Percentiles rank a stretch among this genome's conserved stretches.
Conservation (phyloP, 2,888 invertebrate species). For the Eudemis profundana region DNA sequence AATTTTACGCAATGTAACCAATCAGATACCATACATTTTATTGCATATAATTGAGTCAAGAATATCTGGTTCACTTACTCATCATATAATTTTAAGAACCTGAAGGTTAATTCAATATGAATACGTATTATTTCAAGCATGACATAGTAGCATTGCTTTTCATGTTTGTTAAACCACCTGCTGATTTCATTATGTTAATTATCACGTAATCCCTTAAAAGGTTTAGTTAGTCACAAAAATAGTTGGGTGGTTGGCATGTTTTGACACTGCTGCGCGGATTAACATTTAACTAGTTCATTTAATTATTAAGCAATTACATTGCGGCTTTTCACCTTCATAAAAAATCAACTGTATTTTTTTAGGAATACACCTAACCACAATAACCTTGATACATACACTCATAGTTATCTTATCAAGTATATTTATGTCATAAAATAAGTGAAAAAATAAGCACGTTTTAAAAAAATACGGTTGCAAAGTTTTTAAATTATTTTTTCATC, state of each 20-base stretch:
- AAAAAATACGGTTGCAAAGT: too few species aligned
- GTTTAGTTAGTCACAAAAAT: neutral
- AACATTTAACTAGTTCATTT: neutral
- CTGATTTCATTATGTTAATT: slow-evolving; percentile 11
- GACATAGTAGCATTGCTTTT: neutral
- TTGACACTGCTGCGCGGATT: neutral
- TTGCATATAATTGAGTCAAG: too few species aligned
- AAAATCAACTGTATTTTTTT: neutral
- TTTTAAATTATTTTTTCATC: too few species aligned
- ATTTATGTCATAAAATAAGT: too few species aligned
- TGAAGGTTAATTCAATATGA: neutral
- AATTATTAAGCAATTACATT: neutral
- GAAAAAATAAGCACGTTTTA: too few species aligned
- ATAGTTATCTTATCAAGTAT: too few species aligned
- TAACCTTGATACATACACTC: neutral
- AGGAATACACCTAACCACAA: neutral
- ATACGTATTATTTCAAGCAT: neutral
- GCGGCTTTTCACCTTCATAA: neutral
- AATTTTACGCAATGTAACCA: too few species aligned
- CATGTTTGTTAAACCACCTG: neutral
- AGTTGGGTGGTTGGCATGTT: neutral
- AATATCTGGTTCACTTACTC: too few species aligned
- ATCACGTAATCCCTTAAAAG: neutral
- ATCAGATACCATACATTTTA: too few species aligned
- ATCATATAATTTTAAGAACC: too few species aligned